A percentile compares a stretch with the other conserved stretches of the same genome.
Conservation (phyloP, 2,113 vertebrate genomes). For the Amphiprion ocellaris region DNA sequence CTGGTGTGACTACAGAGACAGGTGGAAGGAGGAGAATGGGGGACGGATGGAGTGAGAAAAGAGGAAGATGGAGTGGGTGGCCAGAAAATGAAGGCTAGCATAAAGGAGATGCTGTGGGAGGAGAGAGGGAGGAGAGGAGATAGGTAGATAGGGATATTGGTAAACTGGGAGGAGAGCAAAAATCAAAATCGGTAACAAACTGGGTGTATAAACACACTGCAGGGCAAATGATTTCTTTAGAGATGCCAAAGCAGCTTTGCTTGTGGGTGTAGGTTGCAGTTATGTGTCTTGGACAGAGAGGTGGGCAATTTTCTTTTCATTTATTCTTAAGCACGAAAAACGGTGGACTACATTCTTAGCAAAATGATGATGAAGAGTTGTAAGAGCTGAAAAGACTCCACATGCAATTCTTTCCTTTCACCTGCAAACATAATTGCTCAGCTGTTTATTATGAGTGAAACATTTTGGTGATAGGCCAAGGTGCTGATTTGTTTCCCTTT, state of each 20-base stretch:
- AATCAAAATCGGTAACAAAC: constrained; percentile 68
- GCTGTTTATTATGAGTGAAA: constrained; percentile 47
- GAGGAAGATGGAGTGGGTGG: constrained; percentile 48
- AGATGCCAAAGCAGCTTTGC: constrained; percentile 39
- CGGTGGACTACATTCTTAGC: constrained; percentile 59
- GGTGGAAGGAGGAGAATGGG: constrained; percentile 43
- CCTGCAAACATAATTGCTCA: constrained; percentile 43
- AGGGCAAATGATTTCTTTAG: constrained; percentile 71
- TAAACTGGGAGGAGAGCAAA: constrained; percentile 25
- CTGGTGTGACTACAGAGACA: constrained; percentile 79
- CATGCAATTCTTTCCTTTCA: constrained; percentile 39
- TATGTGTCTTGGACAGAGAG: constrained; percentile 64
- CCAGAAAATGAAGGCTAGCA: constrained; percentile 50
- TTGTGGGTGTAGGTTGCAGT: constrained; percentile 27
- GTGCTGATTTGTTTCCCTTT: constrained; percentile 51
- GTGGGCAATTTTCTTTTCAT: constrained; percentile 80
- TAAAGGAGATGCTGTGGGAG: constrained; percentile 18
- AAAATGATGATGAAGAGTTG: constrained; percentile 21
- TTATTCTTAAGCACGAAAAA: constrained; percentile 70
- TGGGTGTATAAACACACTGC: constrained; percentile 41
- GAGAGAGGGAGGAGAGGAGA: not conserved
- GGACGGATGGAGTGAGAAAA: constrained; percentile 20
- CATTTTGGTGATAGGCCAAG: constrained; percentile 24
- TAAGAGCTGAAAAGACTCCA: constrained; percentile 29
- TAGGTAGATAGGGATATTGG: constrained; percentile 29